These are phyloP conservation scores for Gadopsis marmoratus DNA, from an alignment of 2,797 vertebrate genomes.

Conservation along the genomic window DNA sequence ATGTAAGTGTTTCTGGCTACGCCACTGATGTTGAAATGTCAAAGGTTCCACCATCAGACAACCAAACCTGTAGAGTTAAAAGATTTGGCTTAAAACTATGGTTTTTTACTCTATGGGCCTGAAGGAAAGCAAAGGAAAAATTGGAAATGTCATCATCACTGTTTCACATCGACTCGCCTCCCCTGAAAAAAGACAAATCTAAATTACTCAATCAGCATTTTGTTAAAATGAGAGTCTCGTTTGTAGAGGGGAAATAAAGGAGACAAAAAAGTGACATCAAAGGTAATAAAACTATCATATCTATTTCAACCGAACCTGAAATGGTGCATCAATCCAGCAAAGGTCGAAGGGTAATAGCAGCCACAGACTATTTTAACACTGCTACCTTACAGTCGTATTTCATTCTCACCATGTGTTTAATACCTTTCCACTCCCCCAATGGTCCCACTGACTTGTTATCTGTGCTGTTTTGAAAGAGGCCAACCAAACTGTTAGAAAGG, in stretches of 20 bases:
- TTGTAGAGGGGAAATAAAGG: slow-evolving; percentile 22
- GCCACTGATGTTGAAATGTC: slow-evolving; percentile 4
- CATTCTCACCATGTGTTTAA: slow-evolving; percentile 63
- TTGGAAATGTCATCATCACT: slow-evolving; percentile 10
- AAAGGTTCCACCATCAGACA: not conserved
- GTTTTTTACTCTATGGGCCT: not conserved
- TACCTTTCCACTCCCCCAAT: slow-evolving; percentile 54
- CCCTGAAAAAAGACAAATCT: slow-evolving; percentile 20
- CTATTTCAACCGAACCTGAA: slow-evolving; percentile 38
- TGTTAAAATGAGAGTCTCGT: slow-evolving; percentile 19
- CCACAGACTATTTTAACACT: slow-evolving; percentile 44
- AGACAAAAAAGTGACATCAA: slow-evolving; percentile 39
- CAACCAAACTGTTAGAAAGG: slow-evolving; percentile 72
- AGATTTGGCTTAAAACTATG: slow-evolving; percentile 9
- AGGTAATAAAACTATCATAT: slow-evolving; percentile 46
- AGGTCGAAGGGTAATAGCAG: slow-evolving; percentile 45
- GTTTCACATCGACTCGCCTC: slow-evolving; percentile 17
- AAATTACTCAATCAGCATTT: slow-evolving; percentile 44
- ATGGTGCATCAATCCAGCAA: slow-evolving; percentile 44
- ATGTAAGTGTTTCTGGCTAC: not conserved
- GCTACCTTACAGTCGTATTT: slow-evolving; percentile 54
- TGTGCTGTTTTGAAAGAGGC: slow-evolving; percentile 72
- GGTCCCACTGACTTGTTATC: slow-evolving; percentile 65
- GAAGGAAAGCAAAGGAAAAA: slow-evolving; percentile 1
- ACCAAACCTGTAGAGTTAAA: not conserved